A percentile compares a stretch with the other conserved stretches of the same genome.
These are phyloP conservation scores for Argynnis bischoffii DNA, from an alignment of 2,888 invertebrate species.

Conservation along the genomic window DNA sequence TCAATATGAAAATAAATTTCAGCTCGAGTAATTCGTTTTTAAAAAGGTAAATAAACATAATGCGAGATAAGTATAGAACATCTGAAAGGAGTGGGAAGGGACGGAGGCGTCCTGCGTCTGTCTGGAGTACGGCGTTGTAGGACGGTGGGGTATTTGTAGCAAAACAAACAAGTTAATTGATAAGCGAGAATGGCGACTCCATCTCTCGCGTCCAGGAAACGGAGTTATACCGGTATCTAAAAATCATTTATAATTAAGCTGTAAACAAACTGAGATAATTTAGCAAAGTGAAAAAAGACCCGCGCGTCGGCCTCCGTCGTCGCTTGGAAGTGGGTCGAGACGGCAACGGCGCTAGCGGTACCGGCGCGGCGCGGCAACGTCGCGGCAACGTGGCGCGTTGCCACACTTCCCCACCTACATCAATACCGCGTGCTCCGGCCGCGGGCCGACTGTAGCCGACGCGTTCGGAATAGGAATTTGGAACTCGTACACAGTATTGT, in stretches of 20 bases:
- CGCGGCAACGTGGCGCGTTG: slow-evolving; percentile 58
- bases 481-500: slow-evolving; percentile 31
- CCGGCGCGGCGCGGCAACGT: slow-evolving; percentile 59
- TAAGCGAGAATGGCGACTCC: background rate
- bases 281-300: slow-evolving; percentile 60
- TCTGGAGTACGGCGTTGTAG: too few species aligned
- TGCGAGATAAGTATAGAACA: too few species aligned
- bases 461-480: slow-evolving; percentile 36
- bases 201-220: slow-evolving; percentile 2
- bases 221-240: slow-evolving; percentile 32
- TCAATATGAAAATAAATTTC: too few species aligned
- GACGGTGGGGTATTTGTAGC: too few species aligned
- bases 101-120: too few species aligned
- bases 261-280: slow-evolving; percentile 56
- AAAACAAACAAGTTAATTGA: too few species aligned
- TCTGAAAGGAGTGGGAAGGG: too few species aligned
- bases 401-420: slow-evolving; percentile 43
- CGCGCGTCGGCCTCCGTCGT: slow-evolving; percentile 42
- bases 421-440: slow-evolving; percentile 39
- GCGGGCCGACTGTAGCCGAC: background rate
- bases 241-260: slow-evolving; percentile 44
- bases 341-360: slow-evolving; percentile 72
- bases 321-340: slow-evolving; percentile 49
- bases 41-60: too few species aligned
- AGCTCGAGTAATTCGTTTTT: too few species aligned